phyloP scores from a whole-genome alignment of 2,113 vertebrate genomes.

The Craseonycteris thonglongyai region DNA sequence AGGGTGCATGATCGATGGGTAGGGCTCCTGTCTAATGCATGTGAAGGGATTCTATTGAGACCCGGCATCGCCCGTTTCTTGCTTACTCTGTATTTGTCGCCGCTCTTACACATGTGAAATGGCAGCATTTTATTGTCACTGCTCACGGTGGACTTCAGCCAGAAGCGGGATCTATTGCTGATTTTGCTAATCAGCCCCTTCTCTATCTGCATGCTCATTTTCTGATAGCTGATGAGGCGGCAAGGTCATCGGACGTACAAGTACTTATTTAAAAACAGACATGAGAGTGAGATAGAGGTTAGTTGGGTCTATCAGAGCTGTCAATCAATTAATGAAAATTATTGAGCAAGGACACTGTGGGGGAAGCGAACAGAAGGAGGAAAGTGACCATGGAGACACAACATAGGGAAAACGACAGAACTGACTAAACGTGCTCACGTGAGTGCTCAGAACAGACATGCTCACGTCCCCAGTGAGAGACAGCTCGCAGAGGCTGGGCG shows the following conservation, averaged over 20 bases:
- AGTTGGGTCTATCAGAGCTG: slow-evolving; percentile 97
- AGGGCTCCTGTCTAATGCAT: background rate
- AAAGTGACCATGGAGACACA: slow-evolving; percentile 90
- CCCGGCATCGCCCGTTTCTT: background rate
- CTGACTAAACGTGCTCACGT: slow-evolving; percentile 76
- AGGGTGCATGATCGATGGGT: background rate
- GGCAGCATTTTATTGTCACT: slow-evolving; percentile 72
- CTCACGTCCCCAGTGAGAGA: slow-evolving; percentile 75
- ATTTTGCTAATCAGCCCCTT: slow-evolving; percentile 83
- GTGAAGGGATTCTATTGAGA: background rate
- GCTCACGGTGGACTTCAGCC: slow-evolving; percentile 72
- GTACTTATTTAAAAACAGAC: slow-evolving; percentile 98
- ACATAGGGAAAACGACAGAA: slow-evolving; percentile 83
- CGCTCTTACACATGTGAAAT: slow-evolving; percentile 59
- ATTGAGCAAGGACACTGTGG: slow-evolving; percentile 93
- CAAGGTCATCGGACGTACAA: slow-evolving; percentile 98
- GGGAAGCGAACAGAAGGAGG: slow-evolving; percentile 88
- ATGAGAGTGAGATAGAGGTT: slow-evolving; percentile 93
- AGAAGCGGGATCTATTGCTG: slow-evolving; percentile 78
- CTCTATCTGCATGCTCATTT: slow-evolving; percentile 88
- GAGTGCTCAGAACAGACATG: slow-evolving; percentile 73
- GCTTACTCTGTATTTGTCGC: slow-evolving; percentile 55
- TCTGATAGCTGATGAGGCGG: slow-evolving; percentile 95
- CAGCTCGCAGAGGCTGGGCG: slow-evolving; percentile 47
- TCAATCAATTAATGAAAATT: slow-evolving; percentile 99